These are phyloP conservation scores for Periophthalmus magnuspinnatus DNA, from an alignment of 2,797 vertebrate species.

Conservation along the genomic window DNA sequence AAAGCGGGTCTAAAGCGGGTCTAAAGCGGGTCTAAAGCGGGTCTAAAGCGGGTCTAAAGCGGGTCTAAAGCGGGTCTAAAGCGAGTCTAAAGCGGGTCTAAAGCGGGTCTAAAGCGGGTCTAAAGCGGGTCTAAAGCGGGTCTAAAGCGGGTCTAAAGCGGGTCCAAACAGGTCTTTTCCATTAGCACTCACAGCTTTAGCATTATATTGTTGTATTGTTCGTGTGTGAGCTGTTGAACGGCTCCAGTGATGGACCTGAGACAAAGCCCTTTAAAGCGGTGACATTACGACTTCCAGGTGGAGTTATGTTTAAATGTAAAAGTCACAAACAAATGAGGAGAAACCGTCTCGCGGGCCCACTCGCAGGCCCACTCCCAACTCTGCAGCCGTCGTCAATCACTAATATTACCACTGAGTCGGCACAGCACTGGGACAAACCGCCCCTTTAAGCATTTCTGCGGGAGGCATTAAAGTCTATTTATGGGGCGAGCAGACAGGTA, in stretches of 20 bases:
- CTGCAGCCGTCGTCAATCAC: conserved; percentile 66
- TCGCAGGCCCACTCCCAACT: conserved; percentile 64
- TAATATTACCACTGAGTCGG: conserved; percentile 64
- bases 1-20: too few species aligned
- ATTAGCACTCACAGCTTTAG: too few species aligned
- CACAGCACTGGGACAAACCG: conserved; percentile 69
- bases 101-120: too few species aligned
- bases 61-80: too few species aligned
- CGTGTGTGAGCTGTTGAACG: conserved; percentile 39
- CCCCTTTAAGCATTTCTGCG: conserved; percentile 76
- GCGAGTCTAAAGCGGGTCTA: too few species aligned
- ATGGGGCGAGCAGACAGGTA: conserved; percentile 70
- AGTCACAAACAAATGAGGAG: conserved; percentile 68
- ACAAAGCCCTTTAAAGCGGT: conserved; percentile 32
- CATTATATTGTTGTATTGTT: not conserved
- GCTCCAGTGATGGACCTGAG: conserved; percentile 36
- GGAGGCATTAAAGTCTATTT: conserved; percentile 76
- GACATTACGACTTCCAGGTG: conserved; percentile 50
- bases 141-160: too few species aligned
- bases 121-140: too few species aligned
- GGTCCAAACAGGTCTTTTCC: too few species aligned
- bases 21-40: too few species aligned
- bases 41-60: too few species aligned
- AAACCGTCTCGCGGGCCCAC: conserved; percentile 54
- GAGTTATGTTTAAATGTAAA: conserved; percentile 67